Evolutionary conservation across 2,888 invertebrate genomes (phyloP), one percentile per base, ranked within the genome.

Genomic region (Troides aeacus): DNA sequence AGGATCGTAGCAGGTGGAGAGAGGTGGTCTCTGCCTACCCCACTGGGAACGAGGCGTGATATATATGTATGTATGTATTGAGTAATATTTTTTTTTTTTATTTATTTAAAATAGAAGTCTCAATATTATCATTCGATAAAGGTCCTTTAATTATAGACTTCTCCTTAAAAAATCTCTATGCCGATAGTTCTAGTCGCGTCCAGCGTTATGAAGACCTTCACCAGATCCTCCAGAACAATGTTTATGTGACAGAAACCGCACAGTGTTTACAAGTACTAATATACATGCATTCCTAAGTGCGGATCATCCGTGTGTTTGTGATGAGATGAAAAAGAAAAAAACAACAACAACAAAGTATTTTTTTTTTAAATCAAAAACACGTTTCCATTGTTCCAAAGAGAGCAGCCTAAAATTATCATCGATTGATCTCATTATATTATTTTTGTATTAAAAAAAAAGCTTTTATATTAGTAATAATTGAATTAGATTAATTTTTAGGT

Each of bases 371-470:
- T 61, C 24, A 65, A 74, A 74, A 73, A 74, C 74, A 71, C 73
- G 71, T 78, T 74, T 74, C 74, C 74, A 86, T 88, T 92, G 90
- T 91, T 92, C 92, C 92, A 92, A 92, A 92, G 92, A 91, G 89
- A 89, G 90, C 92, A 91, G 89, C 92, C 92, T 90, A 92, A 92
- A 92, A 84, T 87, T 88, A 85, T 87, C 86, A 90, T 90, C 86
- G 89, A 90, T 89, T 92, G 92, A 92, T 92, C 92, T 92, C 92
- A 92, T 92, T 89, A 89, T 85, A 85, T 86, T 85, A 86, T 86
- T 87, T 87, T 85, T 87, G 79, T 89, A 87, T 86, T 87, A 79
- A 30, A 30, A 85, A 79, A 85, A 56, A 86, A 89, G 87, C 86
- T 88, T 90, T 89, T 90, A 89, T 89, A 89, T 86, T 88, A 86